A percentile compares a stretch with the other conserved stretches of the same genome.
phyloP scores from a whole-genome alignment of 1,140 invertebrate genomes.

The Goniozus legneri region DNA sequence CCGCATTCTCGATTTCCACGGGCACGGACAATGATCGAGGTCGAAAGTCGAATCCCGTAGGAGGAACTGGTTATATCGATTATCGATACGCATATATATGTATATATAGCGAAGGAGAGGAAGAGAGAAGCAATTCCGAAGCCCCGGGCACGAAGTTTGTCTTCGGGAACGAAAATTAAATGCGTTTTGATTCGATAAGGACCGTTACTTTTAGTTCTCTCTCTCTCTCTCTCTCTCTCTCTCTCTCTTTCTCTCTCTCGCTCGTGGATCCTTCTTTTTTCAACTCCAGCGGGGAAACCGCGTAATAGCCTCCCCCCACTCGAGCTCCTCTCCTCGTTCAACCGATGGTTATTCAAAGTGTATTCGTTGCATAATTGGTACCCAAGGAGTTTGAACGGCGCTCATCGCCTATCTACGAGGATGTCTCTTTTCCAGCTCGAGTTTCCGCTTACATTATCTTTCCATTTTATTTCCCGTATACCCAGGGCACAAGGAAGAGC shows the following conservation, averaged over 20 bases:
- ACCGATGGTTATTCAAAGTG: background rate
- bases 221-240: too few relatives aligned
- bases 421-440: background rate
- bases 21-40: too few relatives aligned
- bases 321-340: background rate
- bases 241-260: conserved; percentile 4
- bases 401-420: too few relatives aligned
- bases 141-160: too few relatives aligned
- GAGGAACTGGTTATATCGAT: too few relatives aligned
- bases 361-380: background rate
- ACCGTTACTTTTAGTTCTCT: too few relatives aligned
- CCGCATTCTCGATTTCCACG: too few relatives aligned
- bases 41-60: too few relatives aligned
- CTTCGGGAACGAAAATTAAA: too few relatives aligned
- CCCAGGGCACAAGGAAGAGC: background rate
- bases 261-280: background rate
- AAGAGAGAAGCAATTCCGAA: background rate
- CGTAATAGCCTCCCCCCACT: background rate
- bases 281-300: too few relatives aligned
- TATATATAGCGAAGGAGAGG: conserved; percentile 2
- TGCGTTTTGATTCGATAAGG: too few relatives aligned
- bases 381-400: background rate
- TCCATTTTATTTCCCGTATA: background rate
- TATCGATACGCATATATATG: too few relatives aligned
- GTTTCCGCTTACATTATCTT: background rate